A percentile compares a stretch with the other conserved stretches of the same genome.
phyloP scores from a whole-genome alignment of 2,797 vertebrate genomes.

The Austrolebias charrua region DNA sequence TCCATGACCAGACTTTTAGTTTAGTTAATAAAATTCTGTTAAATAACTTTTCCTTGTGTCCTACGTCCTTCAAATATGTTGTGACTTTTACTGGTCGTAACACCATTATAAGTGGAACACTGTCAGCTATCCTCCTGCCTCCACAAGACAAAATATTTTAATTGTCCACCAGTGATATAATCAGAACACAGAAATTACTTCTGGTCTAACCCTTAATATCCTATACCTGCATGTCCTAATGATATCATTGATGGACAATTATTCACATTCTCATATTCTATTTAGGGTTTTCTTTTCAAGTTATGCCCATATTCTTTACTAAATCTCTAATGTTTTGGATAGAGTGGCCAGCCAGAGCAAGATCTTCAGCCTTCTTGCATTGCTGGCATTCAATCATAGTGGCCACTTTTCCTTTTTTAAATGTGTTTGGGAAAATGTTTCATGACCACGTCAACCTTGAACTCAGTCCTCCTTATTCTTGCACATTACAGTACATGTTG shows the following conservation, averaged over 20 bases:
- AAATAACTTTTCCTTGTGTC: too few relatives aligned
- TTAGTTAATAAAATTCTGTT: too few relatives aligned
- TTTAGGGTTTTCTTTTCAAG: conserved; percentile 1
- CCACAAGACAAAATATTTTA: not conserved
- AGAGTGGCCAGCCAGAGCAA: not conserved
- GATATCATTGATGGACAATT: not conserved
- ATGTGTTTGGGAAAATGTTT: not conserved
- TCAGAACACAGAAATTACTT: not conserved
- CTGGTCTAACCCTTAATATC: too few relatives aligned
- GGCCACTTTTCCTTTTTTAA: conserved; percentile 8
- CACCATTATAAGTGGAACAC: too few relatives aligned
- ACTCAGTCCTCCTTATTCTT: too few relatives aligned
- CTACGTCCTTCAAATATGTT: too few relatives aligned
- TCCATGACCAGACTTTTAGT: too few relatives aligned
- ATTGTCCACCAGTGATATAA: not conserved
- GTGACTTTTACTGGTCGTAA: too few relatives aligned
- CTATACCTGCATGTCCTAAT: not conserved
- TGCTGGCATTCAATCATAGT: conserved; percentile 8
- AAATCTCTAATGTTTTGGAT: conserved; percentile 1
- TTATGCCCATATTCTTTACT: not conserved
- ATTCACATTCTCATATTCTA: not conserved
- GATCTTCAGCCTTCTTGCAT: conserved; percentile 7
- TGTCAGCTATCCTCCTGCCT: not conserved
- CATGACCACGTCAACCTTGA: not conserved
- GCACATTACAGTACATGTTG: too few relatives aligned